Evolutionary conservation across 2,113 vertebrate genomes (phyloP).

Genomic region (Protobothrops mucrosquamatus): DNA sequence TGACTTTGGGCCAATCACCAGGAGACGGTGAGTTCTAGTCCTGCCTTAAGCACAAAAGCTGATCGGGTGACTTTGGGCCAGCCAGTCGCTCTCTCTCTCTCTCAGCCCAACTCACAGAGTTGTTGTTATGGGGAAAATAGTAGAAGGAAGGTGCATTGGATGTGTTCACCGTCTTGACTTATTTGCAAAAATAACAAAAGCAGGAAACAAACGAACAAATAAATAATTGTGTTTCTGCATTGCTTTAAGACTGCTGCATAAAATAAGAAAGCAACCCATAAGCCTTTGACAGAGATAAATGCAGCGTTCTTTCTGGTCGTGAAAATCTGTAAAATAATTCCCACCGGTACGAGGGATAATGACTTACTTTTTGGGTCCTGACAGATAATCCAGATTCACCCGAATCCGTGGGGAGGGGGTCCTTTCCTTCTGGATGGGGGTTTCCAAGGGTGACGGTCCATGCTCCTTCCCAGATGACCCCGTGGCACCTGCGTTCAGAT

Average conservation of each 20-base stretch:
- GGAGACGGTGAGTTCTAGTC: too few species aligned
- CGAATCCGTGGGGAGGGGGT: slow-evolving; percentile 61
- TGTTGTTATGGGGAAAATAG: too few species aligned
- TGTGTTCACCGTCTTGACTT: too few species aligned
- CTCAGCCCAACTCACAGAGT: too few species aligned
- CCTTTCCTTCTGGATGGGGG: slow-evolving; percentile 63
- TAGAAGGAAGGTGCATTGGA: too few species aligned
- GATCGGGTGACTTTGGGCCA: too few species aligned
- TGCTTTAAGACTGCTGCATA: not conserved
- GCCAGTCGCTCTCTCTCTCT: too few species aligned
- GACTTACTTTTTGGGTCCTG: slow-evolving; percentile 44
- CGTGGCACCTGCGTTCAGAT: not conserved
- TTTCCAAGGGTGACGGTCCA: slow-evolving; percentile 62
- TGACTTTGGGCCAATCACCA: too few species aligned
- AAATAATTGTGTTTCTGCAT: not conserved
- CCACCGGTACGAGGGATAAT: not conserved
- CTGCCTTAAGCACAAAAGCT: too few species aligned
- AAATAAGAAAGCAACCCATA: not conserved
- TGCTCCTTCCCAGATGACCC: slow-evolving; percentile 26
- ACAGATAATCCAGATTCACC: slow-evolving; percentile 63
- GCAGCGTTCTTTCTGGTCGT: not conserved
- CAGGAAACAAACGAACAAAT: too few species aligned
- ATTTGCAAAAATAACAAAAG: too few species aligned
- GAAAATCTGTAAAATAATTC: not conserved
- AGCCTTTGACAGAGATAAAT: not conserved